Percentiles rank a stretch among this genome's conserved stretches.
Conservation (phyloP, 2,888 invertebrate species). For the Harpagoxenus sublaevis region DNA sequence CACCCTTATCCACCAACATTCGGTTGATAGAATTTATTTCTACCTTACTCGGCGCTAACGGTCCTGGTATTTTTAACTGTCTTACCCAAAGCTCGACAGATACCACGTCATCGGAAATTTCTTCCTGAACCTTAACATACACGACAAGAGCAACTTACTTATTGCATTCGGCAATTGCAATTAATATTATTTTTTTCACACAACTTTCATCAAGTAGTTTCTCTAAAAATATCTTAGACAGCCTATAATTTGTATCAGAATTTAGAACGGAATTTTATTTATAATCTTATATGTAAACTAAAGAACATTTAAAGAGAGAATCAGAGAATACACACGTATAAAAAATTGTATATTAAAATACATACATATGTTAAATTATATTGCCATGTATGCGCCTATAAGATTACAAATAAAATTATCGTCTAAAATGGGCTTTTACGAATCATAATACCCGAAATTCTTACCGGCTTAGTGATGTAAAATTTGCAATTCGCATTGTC, state of each 20-base stretch:
- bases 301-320: neutral
- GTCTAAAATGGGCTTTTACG: neutral
- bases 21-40: constrained; percentile 90
- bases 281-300: neutral
- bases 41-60: constrained; percentile 89
- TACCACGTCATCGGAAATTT: constrained; percentile 79
- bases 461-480: constrained; percentile 88
- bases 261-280: neutral
- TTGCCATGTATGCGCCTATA: neutral
- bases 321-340: neutral
- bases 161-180: neutral
- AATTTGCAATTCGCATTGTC: constrained; percentile 86
- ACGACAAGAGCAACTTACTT: neutral
- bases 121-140: constrained; percentile 63
- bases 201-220: neutral
- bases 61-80: constrained; percentile 88
- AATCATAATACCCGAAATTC: neutral
- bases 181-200: neutral
- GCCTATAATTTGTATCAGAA: neutral
- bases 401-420: neutral
- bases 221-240: neutral
- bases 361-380: neutral
- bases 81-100: constrained; percentile 90
- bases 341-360: neutral
- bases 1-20: constrained; percentile 89